Percentiles rank a stretch among this genome's conserved stretches.
Conservation (phyloP, 2,797 vertebrate species). For the Lepus oiostolus region DNA sequence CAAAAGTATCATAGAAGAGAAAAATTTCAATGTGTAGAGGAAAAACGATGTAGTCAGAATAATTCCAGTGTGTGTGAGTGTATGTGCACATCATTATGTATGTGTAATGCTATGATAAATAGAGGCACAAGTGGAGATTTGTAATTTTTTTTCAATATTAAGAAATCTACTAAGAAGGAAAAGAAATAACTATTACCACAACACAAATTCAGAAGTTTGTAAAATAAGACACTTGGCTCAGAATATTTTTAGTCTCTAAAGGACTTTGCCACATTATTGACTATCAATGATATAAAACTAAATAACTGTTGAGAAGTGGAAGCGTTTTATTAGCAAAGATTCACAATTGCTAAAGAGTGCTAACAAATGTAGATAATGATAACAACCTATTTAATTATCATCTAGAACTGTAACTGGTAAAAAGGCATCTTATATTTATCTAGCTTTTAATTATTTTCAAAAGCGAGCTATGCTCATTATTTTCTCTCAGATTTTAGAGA, state of each 20-base stretch:
- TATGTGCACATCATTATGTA: background rate
- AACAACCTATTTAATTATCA: background rate
- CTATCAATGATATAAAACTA: background rate
- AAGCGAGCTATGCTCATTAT: background rate
- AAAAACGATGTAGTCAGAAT: background rate
- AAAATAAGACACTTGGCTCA: background rate
- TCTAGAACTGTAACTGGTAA: background rate
- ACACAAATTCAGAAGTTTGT: constrained; percentile 12
- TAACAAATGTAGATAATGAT: background rate
- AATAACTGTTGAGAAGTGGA: background rate
- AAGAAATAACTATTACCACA: background rate
- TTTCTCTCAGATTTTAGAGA: constrained; percentile 15
- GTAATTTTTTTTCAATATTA: constrained; percentile 31
- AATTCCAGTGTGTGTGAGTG: background rate
- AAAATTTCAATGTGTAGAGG: background rate
- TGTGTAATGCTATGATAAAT: background rate
- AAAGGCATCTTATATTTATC: constrained; percentile 1
- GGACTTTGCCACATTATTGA: background rate
- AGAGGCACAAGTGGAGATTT: background rate
- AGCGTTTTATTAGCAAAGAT: background rate
- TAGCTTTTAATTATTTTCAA: constrained; percentile 35
- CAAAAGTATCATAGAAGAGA: background rate
- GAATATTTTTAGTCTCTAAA: constrained; percentile 1
- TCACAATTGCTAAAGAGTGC: background rate
- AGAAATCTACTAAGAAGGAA: constrained; percentile 1